phyloP scores from a whole-genome alignment of 2,888 invertebrate species.

The Pollenia labialis region DNA sequence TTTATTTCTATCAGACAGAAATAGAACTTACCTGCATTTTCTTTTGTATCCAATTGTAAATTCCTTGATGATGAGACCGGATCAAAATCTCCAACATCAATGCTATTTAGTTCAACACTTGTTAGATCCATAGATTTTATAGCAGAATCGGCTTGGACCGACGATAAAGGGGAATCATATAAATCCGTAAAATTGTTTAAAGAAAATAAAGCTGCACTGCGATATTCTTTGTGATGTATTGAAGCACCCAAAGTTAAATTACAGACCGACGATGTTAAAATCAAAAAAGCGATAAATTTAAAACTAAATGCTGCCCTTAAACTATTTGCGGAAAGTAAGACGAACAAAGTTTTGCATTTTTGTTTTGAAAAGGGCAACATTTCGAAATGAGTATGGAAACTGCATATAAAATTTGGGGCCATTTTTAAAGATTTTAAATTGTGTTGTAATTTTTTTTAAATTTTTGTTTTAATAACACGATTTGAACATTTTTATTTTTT shows the following conservation, averaged over 20 bases:
- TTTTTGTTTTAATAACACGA: conserved; percentile 5
- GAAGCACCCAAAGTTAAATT: conserved; percentile 52
- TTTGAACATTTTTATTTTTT: neutral
- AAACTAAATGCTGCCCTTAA: neutral
- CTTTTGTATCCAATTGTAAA: conserved; percentile 65
- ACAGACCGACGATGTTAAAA: conserved; percentile 33
- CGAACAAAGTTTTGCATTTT: conserved; percentile 20
- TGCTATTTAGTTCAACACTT: conserved; percentile 64
- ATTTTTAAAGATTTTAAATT: conserved; percentile 10
- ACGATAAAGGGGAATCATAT: conserved; percentile 70
- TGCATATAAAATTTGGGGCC: neutral
- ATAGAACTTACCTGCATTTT: conserved; percentile 68
- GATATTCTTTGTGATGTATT: conserved; percentile 77
- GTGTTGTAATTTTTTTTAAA: conserved; percentile 12
- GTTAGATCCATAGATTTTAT: conserved; percentile 71
- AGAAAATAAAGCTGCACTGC: conserved; percentile 78
- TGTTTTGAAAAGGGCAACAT: conserved; percentile 47
- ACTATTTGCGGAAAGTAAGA: neutral
- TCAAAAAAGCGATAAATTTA: conserved; percentile 32
- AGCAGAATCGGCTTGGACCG: conserved; percentile 21
- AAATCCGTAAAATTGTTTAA: conserved; percentile 80
- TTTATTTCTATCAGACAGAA: neutral
- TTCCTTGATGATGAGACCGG: conserved; percentile 74
- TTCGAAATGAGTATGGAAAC: conserved; percentile 18
- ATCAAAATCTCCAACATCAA: conserved; percentile 70